Base-by-base conservation (phyloP, 2,888 invertebrate genomes). In the Galeopsomyia nigrocyanea region DNA sequence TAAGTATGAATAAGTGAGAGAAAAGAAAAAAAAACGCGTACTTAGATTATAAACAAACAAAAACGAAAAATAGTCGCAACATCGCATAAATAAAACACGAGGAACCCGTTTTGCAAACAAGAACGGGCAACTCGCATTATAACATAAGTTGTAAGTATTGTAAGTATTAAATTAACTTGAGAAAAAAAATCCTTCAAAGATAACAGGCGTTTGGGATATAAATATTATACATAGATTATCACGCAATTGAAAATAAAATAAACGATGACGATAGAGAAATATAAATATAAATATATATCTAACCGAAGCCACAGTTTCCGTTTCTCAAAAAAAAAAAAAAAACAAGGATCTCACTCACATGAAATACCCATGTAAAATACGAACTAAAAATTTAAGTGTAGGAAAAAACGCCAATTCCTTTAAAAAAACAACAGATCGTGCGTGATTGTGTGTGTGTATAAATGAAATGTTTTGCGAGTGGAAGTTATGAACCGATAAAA, bases 131-230 rank as follows among this genome's bases (percentile, higher is more conserved):
- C 76, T 75, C 75, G 78, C 78, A 78, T 79, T 79, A 80, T 76
- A 75, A 77, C 67, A 67, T 78, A 76, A 75, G 50, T 62, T 77
- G 63, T 79, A 78, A 79, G 75, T 79, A 76, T 74, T 76, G 78
- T 78, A 77, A 79, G 75, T 77, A 68, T 72, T 56, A 76, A 61
- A 71, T 75, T 71, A 49, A 50, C 46, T 49, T 66, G 50, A 64
- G 50, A 64, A 49, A 50, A 62, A 46, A 63, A 56, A 55, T 39
- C 39, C 39, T 9, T 39, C 39, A 39, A 31, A 31, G 39, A 39
- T 39, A n/a, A 22, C 60, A 58, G 21, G 47, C 14, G 17, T 58
- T 50, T 56, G 51, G 62, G 22, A 51, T n/a, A 65, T 55, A 65
- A 71, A 53, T 60, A 60, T 60, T 49, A n/a, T 10, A 49, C 26